A percentile compares a stretch with the other conserved stretches of the same genome.
These are phyloP conservation scores for Cerastis rubricosa DNA, from an alignment of 2,888 invertebrate species.

Conservation along the genomic window DNA sequence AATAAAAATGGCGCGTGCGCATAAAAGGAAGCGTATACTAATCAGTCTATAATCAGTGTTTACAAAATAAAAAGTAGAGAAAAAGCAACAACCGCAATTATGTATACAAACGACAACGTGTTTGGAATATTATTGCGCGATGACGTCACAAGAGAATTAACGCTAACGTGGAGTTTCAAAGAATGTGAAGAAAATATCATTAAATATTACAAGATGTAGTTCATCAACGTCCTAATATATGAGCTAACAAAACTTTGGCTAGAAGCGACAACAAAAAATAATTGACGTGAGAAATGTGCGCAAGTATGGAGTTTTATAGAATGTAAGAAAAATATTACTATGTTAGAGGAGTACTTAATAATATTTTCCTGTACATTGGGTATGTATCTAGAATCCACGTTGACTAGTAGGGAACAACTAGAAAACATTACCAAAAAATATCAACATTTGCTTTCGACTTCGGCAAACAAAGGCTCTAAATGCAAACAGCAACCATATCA, in stretches of 20 bases:
- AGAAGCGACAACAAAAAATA: background rate
- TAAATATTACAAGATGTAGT: background rate
- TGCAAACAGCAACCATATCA: too few species aligned
- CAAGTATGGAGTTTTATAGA: background rate
- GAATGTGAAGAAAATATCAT: conserved; percentile 15
- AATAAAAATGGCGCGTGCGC: conserved; percentile 46
- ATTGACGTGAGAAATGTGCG: background rate
- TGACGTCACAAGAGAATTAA: conserved; percentile 20
- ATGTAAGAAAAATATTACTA: background rate
- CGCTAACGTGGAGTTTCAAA: background rate
- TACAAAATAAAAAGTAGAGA: conserved; percentile 59
- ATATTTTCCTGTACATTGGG: background rate
- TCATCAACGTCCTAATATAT: background rate
- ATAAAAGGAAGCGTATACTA: conserved; percentile 59
- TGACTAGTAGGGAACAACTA: background rate
- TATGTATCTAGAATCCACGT: background rate
- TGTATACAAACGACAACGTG: conserved; percentile 60
- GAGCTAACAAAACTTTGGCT: background rate
- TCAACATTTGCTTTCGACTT: background rate
- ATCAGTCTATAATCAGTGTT: conserved; percentile 52
- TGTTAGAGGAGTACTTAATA: background rate
- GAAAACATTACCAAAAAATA: background rate
- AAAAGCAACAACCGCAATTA: conserved; percentile 53
- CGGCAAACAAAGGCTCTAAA: background rate
- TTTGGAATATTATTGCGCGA: conserved; percentile 43